phyloP scores from a whole-genome alignment of 30 jellyfish, hydroid and myxozoan genomes.

The Aurelia aurita complex sp. Pacific region DNA sequence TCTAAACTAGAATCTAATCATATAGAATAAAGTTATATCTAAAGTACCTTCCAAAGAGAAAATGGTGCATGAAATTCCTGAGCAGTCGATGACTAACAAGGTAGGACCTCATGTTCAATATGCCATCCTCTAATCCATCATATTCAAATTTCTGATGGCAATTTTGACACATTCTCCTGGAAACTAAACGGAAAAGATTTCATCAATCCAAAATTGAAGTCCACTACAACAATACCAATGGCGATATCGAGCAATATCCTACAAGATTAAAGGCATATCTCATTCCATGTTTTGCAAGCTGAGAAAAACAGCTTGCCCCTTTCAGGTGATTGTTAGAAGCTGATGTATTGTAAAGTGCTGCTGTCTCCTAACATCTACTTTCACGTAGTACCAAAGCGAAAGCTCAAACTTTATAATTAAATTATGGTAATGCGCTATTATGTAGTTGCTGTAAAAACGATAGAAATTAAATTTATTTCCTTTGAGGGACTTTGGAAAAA shows the following conservation, averaged over 20 bases:
- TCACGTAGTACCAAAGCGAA: too few species aligned
- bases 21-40: background rate
- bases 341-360: too few species aligned
- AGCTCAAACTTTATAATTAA: too few species aligned
- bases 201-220: background rate
- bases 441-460: too few species aligned
- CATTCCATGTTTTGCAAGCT: background rate
- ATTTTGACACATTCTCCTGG: background rate
- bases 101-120: constrained; percentile 8
- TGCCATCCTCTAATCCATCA: constrained; percentile 24
- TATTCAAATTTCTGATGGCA: constrained; percentile 1
- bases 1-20: background rate
- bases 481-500: too few species aligned
- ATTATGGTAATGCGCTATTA: too few species aligned
- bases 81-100: constrained; percentile 7
- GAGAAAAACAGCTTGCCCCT: background rate
- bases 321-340: background rate
- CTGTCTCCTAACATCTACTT: too few species aligned
- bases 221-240: background rate
- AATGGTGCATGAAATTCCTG: constrained; percentile 19
- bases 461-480: too few species aligned
- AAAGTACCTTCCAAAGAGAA: constrained; percentile 21
- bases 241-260: constrained; percentile 8
- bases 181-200: background rate
- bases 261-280: background rate